These are phyloP conservation scores for Platalea minor DNA, from an alignment of 2,797 vertebrate species.

Conservation along the genomic window DNA sequence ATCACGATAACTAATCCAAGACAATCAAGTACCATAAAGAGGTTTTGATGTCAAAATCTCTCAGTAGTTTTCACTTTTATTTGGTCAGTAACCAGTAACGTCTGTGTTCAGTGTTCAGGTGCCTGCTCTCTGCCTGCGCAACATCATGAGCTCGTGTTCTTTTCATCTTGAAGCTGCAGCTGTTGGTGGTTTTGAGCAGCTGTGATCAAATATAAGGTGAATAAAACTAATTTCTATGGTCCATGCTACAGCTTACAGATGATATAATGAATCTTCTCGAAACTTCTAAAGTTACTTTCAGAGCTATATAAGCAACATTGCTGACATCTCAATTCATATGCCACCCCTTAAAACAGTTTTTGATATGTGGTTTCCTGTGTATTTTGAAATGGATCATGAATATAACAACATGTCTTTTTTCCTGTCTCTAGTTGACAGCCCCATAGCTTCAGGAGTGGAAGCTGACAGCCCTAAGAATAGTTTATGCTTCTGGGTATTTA, in stretches of 20 bases:
- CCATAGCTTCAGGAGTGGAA: not conserved
- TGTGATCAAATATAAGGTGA: conserved; percentile 18
- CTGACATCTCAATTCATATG: not conserved
- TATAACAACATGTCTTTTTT: not conserved
- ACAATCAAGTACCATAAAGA: not conserved
- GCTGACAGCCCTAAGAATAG: not conserved
- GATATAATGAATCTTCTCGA: not conserved
- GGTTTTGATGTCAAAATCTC: not conserved
- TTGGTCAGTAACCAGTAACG: not conserved
- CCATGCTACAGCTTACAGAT: not conserved
- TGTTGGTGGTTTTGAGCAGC: not conserved
- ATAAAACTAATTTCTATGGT: conserved; percentile 22
- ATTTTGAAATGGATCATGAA: not conserved
- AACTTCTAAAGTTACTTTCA: not conserved
- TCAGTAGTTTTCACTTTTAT: not conserved
- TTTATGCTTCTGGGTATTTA: not conserved
- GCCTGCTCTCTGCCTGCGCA: not conserved
- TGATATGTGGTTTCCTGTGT: not conserved
- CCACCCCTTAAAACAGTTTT: not conserved
- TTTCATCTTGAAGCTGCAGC: not conserved
- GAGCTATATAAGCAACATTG: not conserved
- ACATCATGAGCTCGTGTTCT: not conserved
- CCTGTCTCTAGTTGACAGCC: not conserved
- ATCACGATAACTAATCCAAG: not conserved
- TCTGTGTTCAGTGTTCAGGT: not conserved